phyloP scores from a whole-genome alignment of 2,888 invertebrate genomes.

The Leptarthrus brevirostris region DNA sequence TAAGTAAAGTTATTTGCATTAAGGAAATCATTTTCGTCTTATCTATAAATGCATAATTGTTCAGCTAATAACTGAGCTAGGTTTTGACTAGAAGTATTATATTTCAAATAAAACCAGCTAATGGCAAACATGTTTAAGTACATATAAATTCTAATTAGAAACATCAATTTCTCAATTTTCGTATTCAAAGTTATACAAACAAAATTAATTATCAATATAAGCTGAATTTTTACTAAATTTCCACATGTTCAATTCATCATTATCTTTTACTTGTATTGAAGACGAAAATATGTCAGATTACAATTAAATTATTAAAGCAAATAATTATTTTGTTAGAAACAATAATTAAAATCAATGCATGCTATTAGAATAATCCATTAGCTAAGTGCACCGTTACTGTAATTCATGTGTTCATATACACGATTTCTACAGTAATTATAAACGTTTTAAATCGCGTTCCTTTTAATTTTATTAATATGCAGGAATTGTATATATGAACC shows the following conservation, averaged over 20 bases:
- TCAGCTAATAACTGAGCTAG: constrained; percentile 33
- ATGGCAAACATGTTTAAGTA: constrained; percentile 35
- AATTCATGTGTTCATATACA: not conserved
- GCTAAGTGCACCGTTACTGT: not conserved
- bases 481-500: not conserved
- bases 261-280: constrained; percentile 52
- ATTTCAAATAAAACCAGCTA: constrained; percentile 24
- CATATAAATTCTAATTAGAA: constrained; percentile 49
- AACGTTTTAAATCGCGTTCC: not conserved
- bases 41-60: constrained; percentile 11
- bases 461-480: too few species aligned
- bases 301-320: constrained; percentile 17
- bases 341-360: constrained; percentile 4
- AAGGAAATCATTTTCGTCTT: constrained; percentile 38
- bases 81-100: constrained; percentile 16
- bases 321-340: constrained; percentile 2
- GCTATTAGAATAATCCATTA: constrained; percentile 2
- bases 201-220: constrained; percentile 16
- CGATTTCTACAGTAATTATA: constrained; percentile 1
- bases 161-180: constrained; percentile 58
- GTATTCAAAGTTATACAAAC: constrained; percentile 65
- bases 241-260: constrained; percentile 25
- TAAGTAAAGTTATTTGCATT: constrained; percentile 29
- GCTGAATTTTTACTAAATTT: constrained; percentile 30
- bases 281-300: constrained; percentile 52